Percentiles rank a stretch among this genome's conserved stretches.
phyloP scores from a whole-genome alignment of 2,888 invertebrate genomes.

The Harpalus rubripes region DNA sequence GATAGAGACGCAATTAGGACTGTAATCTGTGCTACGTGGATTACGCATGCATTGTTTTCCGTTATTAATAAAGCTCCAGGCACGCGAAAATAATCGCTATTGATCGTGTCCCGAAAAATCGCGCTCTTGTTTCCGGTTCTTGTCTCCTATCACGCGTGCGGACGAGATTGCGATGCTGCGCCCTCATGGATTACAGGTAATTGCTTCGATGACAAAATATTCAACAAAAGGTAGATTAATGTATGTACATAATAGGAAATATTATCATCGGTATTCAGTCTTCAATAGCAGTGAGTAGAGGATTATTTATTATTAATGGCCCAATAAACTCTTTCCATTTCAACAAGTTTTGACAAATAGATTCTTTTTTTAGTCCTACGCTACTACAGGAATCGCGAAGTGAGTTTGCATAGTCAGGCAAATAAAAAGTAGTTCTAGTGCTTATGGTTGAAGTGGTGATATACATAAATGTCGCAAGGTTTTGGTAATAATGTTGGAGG shows the following conservation, averaged over 20 bases:
- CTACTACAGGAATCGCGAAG: no score
- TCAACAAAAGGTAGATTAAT: conserved; percentile 22
- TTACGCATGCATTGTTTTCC: conserved; percentile 52
- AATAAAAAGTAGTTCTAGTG: no score
- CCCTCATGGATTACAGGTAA: not conserved
- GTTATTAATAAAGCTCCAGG: conserved; percentile 41
- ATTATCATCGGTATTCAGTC: not conserved
- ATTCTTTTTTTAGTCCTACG: no score
- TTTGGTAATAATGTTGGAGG: no score
- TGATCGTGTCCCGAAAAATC: conserved; percentile 24
- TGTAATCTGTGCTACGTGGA: conserved; percentile 52
- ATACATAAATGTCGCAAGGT: no score
- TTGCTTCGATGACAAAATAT: conserved; percentile 14
- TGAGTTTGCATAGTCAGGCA: no score
- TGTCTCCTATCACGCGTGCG: not conserved
- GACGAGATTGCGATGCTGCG: not conserved
- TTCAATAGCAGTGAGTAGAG: not conserved
- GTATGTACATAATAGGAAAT: not conserved
- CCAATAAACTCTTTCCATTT: not conserved
- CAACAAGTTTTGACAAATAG: not conserved
- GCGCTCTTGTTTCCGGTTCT: conserved; percentile 2
- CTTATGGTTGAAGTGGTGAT: no score
- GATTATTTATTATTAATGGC: not conserved
- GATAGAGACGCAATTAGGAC: conserved; percentile 46
- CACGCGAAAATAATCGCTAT: conserved; percentile 45